Evolutionary conservation across 2,113 vertebrate genomes (phyloP).

Genomic region (Centropristis striata): DNA sequence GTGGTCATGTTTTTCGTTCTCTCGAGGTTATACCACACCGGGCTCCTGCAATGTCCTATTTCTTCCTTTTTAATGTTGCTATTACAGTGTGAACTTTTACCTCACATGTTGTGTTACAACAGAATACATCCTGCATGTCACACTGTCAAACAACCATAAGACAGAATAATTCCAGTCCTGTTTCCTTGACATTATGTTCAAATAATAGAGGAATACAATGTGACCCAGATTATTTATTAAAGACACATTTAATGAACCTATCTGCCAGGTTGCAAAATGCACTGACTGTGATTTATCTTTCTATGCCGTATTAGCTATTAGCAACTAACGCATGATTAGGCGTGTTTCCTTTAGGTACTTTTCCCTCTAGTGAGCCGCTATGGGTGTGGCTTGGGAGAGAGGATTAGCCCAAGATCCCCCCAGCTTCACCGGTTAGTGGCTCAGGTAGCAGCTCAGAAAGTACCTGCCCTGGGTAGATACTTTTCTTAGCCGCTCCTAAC

Average conservation of each 20-base stretch:
- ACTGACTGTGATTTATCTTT: not conserved
- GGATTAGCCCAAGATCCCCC: too few relatives aligned
- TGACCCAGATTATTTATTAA: too few relatives aligned
- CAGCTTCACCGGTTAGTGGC: too few relatives aligned
- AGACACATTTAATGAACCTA: not conserved
- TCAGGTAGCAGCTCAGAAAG: too few relatives aligned
- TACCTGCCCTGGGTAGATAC: too few relatives aligned
- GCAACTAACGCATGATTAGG: not conserved
- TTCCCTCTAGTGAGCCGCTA: too few relatives aligned
- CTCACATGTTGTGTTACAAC: not conserved
- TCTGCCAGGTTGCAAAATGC: not conserved
- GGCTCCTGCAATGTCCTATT: not conserved
- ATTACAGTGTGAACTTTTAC: constrained; percentile 13
- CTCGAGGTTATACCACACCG: not conserved
- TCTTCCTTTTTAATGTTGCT: constrained; percentile 6
- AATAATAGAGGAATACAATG: not conserved
- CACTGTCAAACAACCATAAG: not conserved
- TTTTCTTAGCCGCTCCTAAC: too few relatives aligned
- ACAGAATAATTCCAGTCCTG: not conserved
- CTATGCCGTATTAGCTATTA: too few relatives aligned
- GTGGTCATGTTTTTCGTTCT: constrained; percentile 33
- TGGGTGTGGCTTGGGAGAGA: too few relatives aligned
- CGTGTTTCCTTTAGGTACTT: too few relatives aligned
- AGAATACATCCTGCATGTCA: not conserved
- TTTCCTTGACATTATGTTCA: not conserved